Conservation (phyloP, 2,888 invertebrate species). For the Lacanobia oleracea region DNA sequence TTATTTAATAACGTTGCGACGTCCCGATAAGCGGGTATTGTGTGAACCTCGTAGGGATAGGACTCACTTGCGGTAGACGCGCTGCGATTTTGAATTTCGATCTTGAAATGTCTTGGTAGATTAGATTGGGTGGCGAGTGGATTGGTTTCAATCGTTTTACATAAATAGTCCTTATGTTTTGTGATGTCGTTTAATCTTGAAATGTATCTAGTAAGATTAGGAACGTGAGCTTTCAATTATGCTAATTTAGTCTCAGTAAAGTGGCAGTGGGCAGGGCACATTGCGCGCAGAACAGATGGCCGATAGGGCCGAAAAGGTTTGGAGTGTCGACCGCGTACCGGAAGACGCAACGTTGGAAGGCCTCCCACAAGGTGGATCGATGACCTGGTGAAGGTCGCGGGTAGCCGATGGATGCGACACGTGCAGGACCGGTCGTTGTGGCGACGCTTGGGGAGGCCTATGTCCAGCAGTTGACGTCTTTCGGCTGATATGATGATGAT, state of each 20-base stretch:
- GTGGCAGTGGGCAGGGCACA: too few species aligned
- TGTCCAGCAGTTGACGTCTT: too few species aligned
- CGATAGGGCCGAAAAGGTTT: too few species aligned
- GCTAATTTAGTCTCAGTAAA: neutral
- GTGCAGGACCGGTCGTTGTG: too few species aligned
- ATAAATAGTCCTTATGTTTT: neutral
- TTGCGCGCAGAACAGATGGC: too few species aligned
- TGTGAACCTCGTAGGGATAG: slow-evolving; percentile 73
- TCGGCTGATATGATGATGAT: too few species aligned
- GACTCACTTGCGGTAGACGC: slow-evolving; percentile 61
- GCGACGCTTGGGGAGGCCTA: too few species aligned
- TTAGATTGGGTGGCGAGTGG: neutral
- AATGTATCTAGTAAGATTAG: neutral
- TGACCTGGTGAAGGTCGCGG: too few species aligned
- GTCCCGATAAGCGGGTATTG: slow-evolving; percentile 84
- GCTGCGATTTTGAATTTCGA: slow-evolving; percentile 27
- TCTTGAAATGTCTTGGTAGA: slow-evolving; percentile 16
- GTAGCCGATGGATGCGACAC: too few species aligned
- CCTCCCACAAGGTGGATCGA: too few species aligned
- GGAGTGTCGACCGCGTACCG: too few species aligned
- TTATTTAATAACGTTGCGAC: slow-evolving; percentile 87
- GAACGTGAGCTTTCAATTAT: neutral
- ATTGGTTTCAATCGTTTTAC: slow-evolving; percentile 18
- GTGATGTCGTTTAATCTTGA: neutral
- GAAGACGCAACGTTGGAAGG: too few species aligned